A percentile compares a stretch with the other conserved stretches of the same genome.
Evolutionary conservation across 2,888 invertebrate species (phyloP).

Genomic region (Seira ritae): DNA sequence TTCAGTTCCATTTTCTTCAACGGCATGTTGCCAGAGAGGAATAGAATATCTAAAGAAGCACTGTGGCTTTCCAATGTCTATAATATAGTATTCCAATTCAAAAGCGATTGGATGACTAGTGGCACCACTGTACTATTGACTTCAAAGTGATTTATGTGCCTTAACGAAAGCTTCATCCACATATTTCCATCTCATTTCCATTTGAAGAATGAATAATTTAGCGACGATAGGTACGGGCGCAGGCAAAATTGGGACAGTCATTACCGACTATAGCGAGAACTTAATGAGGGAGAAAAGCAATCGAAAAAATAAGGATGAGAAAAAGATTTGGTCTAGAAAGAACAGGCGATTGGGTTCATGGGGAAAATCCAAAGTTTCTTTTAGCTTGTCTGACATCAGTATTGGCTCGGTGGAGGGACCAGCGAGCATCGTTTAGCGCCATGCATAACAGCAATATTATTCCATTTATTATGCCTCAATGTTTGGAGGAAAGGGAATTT

Average conservation of each 20-base stretch:
- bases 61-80: too few relatives aligned
- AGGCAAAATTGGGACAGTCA: background rate
- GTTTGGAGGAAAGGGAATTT: background rate
- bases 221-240: background rate
- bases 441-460: constrained; percentile 1
- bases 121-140: background rate
- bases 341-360: background rate
- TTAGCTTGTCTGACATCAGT: background rate
- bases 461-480: background rate
- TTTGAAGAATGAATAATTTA: constrained; percentile 1
- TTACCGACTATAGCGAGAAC: background rate
- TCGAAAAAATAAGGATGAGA: background rate
- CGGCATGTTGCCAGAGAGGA: background rate
- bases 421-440: background rate
- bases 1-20: background rate
- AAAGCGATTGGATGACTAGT: too few relatives aligned
- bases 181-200: constrained; percentile 5
- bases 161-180: background rate
- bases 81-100: too few relatives aligned
- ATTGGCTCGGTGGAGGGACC: background rate
- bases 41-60: background rate
- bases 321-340: background rate
- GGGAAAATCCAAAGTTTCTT: background rate
- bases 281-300: constrained; percentile 14
- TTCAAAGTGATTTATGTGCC: background rate